Percentiles rank a stretch among this genome's conserved stretches.
Conservation (phyloP, 2,113 vertebrate genomes). For the Rhipidura dahli region DNA sequence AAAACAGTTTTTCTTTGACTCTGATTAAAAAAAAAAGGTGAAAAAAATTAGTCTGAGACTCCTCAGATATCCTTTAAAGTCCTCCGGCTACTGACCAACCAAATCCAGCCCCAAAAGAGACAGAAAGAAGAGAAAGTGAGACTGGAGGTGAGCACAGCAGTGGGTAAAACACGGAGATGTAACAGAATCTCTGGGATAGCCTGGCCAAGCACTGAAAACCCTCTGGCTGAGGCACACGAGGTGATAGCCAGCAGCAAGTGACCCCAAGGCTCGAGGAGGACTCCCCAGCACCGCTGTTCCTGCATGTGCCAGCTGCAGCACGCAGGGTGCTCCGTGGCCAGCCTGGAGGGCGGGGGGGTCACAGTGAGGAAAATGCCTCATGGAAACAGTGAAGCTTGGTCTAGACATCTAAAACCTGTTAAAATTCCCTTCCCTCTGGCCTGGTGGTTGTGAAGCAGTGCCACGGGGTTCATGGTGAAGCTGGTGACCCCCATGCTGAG, state of each 20-base stretch:
- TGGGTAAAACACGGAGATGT: background rate
- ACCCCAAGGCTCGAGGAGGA: background rate
- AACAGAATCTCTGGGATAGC: background rate
- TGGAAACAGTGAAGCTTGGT: background rate
- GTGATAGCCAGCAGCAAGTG: background rate
- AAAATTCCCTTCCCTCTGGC: background rate
- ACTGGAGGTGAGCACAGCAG: background rate
- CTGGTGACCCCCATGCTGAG: accelerated
- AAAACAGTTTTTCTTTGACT: background rate
- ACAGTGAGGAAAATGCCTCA: background rate
- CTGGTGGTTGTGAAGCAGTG: accelerated
- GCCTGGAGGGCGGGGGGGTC: background rate
- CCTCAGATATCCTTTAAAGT: background rate
- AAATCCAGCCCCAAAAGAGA: background rate
- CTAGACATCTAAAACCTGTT: background rate
- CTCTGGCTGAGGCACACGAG: background rate
- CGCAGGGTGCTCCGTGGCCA: accelerated
- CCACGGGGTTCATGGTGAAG: background rate
- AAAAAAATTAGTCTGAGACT: background rate
- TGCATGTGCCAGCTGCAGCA: background rate
- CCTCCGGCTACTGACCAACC: background rate
- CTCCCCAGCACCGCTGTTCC: background rate
- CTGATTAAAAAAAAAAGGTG: background rate
- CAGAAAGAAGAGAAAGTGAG: background rate
- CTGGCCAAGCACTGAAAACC: too few relatives aligned